These are phyloP conservation scores for Littorina saxatilis DNA, from an alignment of 1,140 invertebrate genomes.

Conservation along the genomic window DNA sequence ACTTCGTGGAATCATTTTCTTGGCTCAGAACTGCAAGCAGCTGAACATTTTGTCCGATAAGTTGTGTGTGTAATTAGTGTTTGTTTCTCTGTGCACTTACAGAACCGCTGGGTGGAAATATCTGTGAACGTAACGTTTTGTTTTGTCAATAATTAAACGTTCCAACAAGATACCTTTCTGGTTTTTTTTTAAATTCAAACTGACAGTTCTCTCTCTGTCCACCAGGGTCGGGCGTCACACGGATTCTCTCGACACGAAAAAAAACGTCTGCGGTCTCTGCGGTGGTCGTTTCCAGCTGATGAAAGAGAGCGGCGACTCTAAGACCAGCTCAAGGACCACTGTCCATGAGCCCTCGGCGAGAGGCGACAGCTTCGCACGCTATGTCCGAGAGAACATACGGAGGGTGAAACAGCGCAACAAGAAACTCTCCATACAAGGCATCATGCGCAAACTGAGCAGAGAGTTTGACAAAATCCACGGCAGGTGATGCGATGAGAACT, in stretches of 20 bases:
- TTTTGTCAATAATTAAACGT: no score
- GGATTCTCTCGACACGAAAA: constrained; percentile 87
- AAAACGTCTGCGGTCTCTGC: constrained; percentile 87
- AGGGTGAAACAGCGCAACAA: constrained; percentile 81
- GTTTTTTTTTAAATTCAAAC: no score
- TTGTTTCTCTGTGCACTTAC: no score
- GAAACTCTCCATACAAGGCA: constrained; percentile 81
- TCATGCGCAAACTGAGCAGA: constrained; percentile 88
- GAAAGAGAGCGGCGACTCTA: neutral
- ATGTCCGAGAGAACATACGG: constrained; percentile 90
- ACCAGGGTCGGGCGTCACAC: constrained; percentile 89
- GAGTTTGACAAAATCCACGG: constrained; percentile 78
- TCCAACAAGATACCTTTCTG: no score
- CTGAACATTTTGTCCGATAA: no score
- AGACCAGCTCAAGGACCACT: no score
- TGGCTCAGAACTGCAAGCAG: no score
- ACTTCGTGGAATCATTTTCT: no score
- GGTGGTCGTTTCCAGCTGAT: constrained; percentile 86
- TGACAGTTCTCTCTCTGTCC: no score
- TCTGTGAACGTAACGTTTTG: no score
- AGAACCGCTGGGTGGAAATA: no score
- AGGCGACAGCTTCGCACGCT: constrained; percentile 85
- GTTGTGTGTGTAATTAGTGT: no score
- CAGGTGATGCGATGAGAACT: neutral
- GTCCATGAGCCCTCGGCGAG: constrained; percentile 68